phyloP scores from a whole-genome alignment of 2,888 invertebrate species.

The Pseudococcus jackbeardsleyi region DNA sequence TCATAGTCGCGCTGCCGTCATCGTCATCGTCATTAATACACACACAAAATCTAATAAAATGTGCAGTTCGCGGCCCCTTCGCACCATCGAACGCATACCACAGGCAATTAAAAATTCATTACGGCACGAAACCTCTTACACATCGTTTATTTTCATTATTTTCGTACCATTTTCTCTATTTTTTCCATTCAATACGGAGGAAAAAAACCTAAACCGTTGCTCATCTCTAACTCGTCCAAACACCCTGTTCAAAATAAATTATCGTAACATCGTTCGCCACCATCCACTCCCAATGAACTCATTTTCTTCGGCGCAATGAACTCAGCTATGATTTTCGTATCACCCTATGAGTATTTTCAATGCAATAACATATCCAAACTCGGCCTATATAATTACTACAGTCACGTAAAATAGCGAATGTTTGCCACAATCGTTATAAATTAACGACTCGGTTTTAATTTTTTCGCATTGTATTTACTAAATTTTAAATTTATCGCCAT shows the following conservation, averaged over 20 bases:
- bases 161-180: not conserved
- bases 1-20: too few relatives aligned
- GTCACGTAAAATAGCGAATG: conserved; percentile 50
- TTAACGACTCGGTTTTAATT: conserved; percentile 11
- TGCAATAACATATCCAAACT: not conserved
- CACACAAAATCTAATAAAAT: conserved; percentile 29
- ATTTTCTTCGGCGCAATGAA: not conserved
- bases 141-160: conserved; percentile 42
- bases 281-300: not conserved
- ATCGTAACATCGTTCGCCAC: too few relatives aligned
- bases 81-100: not conserved
- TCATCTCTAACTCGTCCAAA: too few relatives aligned
- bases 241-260: not conserved
- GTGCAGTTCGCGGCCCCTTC: not conserved
- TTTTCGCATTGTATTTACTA: conserved; percentile 36
- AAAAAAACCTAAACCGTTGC: too few relatives aligned
- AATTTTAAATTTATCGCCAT: conserved; percentile 51
- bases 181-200: too few relatives aligned
- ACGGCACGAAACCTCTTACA: not conserved
- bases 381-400: conserved; percentile 30
- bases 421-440: conserved; percentile 29
- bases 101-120: conserved; percentile 49
- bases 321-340: not conserved
- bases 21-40: not conserved
- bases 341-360: conserved; percentile 1